These are phyloP conservation scores for Phyllostomus discolor DNA, from an alignment of 2,113 vertebrate genomes.

Conservation along the genomic window DNA sequence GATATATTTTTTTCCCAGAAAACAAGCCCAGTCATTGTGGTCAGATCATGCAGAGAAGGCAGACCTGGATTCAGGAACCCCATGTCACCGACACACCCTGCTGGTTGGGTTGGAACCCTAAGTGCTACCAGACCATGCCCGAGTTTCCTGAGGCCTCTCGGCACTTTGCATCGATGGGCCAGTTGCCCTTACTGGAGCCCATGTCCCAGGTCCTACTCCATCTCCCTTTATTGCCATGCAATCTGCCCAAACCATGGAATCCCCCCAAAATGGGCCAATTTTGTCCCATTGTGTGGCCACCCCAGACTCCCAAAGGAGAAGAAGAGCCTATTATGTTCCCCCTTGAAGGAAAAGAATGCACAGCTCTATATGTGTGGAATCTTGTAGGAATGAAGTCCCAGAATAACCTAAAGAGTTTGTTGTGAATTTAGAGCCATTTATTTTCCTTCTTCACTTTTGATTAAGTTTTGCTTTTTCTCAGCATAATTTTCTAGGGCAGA, in stretches of 20 bases:
- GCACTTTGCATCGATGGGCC: background rate
- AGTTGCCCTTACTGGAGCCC: background rate
- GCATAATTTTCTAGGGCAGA: constrained; percentile 21
- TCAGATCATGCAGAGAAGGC: background rate
- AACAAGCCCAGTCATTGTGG: background rate
- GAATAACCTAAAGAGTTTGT: background rate
- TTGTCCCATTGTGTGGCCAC: background rate
- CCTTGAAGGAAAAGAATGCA: background rate
- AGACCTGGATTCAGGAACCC: background rate
- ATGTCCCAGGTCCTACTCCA: fast-evolving
- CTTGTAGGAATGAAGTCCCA: background rate
- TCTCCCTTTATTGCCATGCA: background rate
- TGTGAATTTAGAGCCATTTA: background rate
- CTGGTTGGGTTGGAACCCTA: background rate
- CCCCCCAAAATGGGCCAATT: background rate
- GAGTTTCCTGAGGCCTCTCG: background rate
- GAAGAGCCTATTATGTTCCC: background rate
- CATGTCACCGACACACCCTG: background rate
- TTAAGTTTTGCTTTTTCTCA: constrained; percentile 15
- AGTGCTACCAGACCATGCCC: background rate
- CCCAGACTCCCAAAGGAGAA: background rate
- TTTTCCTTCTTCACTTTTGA: constrained; percentile 12
- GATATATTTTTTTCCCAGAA: background rate
- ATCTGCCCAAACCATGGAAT: background rate
- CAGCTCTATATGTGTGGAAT: background rate